Evolutionary conservation across 2,888 invertebrate genomes (phyloP).

Genomic region (Chrysolina haemoptera): DNA sequence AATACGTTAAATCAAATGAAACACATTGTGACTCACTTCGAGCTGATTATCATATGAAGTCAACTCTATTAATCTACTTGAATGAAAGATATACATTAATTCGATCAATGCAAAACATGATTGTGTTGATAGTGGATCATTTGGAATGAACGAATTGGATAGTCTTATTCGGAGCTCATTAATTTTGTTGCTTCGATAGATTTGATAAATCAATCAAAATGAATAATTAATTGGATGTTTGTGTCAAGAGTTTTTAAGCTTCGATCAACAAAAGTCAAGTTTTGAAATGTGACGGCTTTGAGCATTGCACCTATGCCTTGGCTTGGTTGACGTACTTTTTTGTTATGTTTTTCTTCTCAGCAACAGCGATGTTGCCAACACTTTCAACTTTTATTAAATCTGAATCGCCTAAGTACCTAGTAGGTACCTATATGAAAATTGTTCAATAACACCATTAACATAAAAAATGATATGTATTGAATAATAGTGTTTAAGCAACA

Average conservation of each 20-base stretch:
- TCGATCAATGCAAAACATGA: constrained; percentile 7
- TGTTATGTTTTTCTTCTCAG: too few species aligned
- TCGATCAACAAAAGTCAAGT: constrained; percentile 15
- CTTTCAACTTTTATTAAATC: not conserved
- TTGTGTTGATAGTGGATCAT: constrained; percentile 15
- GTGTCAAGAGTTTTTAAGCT: constrained; percentile 12
- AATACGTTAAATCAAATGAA: constrained; percentile 17
- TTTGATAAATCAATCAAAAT: constrained; percentile 8
- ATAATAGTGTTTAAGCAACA: constrained; percentile 6
- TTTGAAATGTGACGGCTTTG: constrained; percentile 20
- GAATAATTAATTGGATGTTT: constrained; percentile 15
- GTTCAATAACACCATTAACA: constrained; percentile 14
- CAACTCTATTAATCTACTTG: constrained; percentile 6
- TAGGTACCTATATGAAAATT: constrained; percentile 8
- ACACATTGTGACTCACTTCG: constrained; percentile 10
- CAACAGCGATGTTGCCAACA: too few species aligned
- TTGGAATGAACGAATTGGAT: not conserved
- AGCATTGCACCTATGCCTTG: not conserved
- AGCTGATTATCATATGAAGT: constrained; percentile 16
- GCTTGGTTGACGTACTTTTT: too few species aligned
- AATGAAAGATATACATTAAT: constrained; percentile 3
- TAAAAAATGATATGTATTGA: not conserved
- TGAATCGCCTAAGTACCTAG: not conserved
- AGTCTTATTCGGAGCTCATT: not conserved
- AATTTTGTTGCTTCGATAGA: constrained; percentile 16